Base-by-base conservation (phyloP, 2,888 invertebrate species). In the Linnaemya tessellans region DNA sequence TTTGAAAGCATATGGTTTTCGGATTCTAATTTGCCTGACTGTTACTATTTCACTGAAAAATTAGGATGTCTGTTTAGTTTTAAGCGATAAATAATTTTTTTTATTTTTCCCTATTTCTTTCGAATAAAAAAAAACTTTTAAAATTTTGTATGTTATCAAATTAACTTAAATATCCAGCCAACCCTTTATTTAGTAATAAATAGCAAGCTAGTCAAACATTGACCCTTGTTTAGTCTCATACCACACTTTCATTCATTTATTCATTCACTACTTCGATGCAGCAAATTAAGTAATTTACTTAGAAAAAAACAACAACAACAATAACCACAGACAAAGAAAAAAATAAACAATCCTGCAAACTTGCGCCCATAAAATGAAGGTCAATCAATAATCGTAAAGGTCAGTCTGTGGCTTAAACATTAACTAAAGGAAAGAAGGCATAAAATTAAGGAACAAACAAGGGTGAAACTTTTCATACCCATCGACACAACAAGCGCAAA, bases 301-400 rank as follows among this genome's bases (percentile, higher is more conserved):
- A 30, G 15, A n/a, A 13, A 46, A 58, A 13, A 56, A 54, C 18
- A 58, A 56, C 10, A 13, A 56, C 58, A 58, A 54, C 30, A 30
- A 30, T 30, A 30, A 30, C n/a, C n/a, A n/a, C 30, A 20, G 30
- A 8, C 4, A 56, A 5, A 51, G 22, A 13, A 77, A n/a, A n/a
- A n/a, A 22, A 70, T 18, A 8, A 15, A 11, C 22, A 77, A 46
- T 41, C 51, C 1, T 49, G 49, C 5, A 11, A 25, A 22, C 30
- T 74, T 30, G 51, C 18, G 41, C 11, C n/a, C 41, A 70, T 20
- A 49, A 75, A 62, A 79, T 75, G 79, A 82, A 85, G 82, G 85
- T 80, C 82, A 82, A 80, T 75, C 79, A 85, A 85, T 85, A 82
- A 80, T 18, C 62, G 56, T 51, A 54, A 74, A 85, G 85, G 85